Percentiles rank a stretch among this genome's conserved stretches.
phyloP scores from a whole-genome alignment of 2,797 vertebrate species.

The Dendrocincla fuliginosa region DNA sequence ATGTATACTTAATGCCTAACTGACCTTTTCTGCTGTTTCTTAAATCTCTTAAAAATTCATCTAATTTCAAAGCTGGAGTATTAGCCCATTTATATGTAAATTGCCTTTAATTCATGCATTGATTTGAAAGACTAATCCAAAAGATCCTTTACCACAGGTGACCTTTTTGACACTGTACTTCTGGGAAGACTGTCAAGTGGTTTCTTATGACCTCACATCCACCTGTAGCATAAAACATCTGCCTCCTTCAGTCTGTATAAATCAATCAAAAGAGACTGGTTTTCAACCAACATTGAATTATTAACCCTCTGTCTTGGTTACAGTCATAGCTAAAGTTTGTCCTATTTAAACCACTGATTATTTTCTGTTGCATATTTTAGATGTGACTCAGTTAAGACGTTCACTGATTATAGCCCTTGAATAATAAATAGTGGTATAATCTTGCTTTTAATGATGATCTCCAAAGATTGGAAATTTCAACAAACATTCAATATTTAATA shows the following conservation, averaged over 20 bases:
- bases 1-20: constrained; percentile 77
- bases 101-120: constrained; percentile 82
- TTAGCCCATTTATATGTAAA: constrained; percentile 86
- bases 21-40: constrained; percentile 81
- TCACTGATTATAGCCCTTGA: constrained; percentile 7
- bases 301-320: constrained; percentile 43
- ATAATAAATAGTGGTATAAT: not conserved
- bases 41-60: constrained; percentile 80
- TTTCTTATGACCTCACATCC: constrained; percentile 63
- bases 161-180: constrained; percentile 80
- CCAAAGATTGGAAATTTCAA: not conserved
- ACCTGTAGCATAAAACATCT: constrained; percentile 69
- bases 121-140: constrained; percentile 82
- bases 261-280: constrained; percentile 39
- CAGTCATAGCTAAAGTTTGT: not conserved
- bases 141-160: constrained; percentile 77
- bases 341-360: not conserved
- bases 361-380: not conserved
- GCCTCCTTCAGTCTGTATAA: constrained; percentile 58
- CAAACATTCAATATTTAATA: not conserved
- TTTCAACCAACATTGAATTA: constrained; percentile 61
- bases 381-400: not conserved
- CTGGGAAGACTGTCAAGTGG: constrained; percentile 72
- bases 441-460: not conserved
- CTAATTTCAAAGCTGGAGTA: constrained; percentile 76